Percentiles rank a stretch among this genome's conserved stretches.
phyloP scores from a whole-genome alignment of 2,113 vertebrate genomes.

The Holacanthus passer region DNA sequence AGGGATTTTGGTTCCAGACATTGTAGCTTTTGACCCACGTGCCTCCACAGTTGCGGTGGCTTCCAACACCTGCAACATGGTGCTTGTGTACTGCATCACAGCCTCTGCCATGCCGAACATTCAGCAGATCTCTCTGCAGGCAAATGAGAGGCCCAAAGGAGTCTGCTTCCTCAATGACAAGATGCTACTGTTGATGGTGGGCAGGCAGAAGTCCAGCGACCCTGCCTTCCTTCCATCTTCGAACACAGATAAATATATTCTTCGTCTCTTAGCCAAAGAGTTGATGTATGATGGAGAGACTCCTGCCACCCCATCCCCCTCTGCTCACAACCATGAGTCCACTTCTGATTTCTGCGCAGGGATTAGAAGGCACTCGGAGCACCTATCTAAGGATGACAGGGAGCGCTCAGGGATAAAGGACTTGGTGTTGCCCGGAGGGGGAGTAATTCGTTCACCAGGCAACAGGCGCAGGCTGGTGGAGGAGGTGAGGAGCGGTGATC shows the following conservation, averaged over 20 bases:
- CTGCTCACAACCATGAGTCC: slow-evolving; percentile 62
- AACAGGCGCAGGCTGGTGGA: slow-evolving; percentile 88
- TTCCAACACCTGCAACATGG: slow-evolving; percentile 91
- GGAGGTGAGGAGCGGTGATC: slow-evolving; percentile 87
- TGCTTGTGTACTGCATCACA: slow-evolving; percentile 91
- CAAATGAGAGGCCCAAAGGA: slow-evolving; percentile 93
- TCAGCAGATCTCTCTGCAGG: slow-evolving; percentile 92
- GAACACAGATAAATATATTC: slow-evolving; percentile 90
- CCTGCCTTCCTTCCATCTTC: slow-evolving; percentile 92
- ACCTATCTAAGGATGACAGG: slow-evolving; percentile 75
- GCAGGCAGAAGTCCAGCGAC: slow-evolving; percentile 90
- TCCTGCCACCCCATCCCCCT: slow-evolving; percentile 41
- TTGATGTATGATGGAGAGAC: slow-evolving; percentile 81
- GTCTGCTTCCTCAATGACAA: slow-evolving; percentile 92
- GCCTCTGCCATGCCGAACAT: slow-evolving; percentile 89
- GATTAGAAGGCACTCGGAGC: slow-evolving; percentile 87
- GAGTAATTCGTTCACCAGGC: slow-evolving; percentile 73
- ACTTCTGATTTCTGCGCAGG: slow-evolving; percentile 69
- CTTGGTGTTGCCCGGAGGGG: slow-evolving; percentile 86
- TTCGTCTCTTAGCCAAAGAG: slow-evolving; percentile 87
- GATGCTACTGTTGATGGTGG: slow-evolving; percentile 91
- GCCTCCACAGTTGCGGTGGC: slow-evolving; percentile 90
- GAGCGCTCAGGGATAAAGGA: slow-evolving; percentile 77
- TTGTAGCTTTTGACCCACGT: slow-evolving; percentile 89
- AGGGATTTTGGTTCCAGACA: slow-evolving; percentile 95